Percentiles rank a stretch among this genome's conserved stretches.
These are phyloP conservation scores for Malurus alboscapulatus DNA, from an alignment of 2,113 vertebrate genomes.

Conservation along the genomic window DNA sequence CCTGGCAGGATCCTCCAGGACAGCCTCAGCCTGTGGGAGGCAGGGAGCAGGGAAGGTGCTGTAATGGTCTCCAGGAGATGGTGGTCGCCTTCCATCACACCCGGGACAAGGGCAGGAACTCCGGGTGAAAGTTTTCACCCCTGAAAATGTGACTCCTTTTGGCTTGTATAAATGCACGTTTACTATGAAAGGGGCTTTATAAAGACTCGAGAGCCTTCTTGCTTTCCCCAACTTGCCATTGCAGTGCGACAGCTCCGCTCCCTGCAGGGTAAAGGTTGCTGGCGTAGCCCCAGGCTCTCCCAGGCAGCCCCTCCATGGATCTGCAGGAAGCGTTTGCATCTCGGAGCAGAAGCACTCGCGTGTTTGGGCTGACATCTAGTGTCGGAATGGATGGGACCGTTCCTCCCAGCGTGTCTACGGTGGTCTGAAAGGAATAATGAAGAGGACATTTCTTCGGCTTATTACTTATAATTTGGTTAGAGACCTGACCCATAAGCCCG, in stretches of 20 bases:
- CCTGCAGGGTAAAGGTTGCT: neutral
- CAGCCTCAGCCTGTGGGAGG: neutral
- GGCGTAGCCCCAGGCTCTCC: neutral
- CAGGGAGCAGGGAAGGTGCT: fast-evolving
- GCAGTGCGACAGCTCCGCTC: neutral
- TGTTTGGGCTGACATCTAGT: slow-evolving; percentile 69
- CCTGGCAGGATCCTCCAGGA: fast-evolving
- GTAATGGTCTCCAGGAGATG: fast-evolving
- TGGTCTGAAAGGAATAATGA: neutral
- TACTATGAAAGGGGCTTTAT: neutral
- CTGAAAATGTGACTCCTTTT: neutral
- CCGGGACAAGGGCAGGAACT: neutral
- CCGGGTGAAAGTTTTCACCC: neutral
- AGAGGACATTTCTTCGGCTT: neutral
- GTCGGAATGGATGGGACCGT: neutral
- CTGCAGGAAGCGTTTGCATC: neutral
- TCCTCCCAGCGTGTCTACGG: fast-evolving
- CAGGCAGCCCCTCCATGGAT: neutral
- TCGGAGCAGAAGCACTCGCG: neutral
- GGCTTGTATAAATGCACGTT: neutral
- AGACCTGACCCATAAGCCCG: neutral
- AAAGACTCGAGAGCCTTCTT: fast-evolving
- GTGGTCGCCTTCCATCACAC: neutral
- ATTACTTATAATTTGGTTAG: neutral
- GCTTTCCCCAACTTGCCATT: neutral